Evolutionary conservation across 1,140 invertebrate genomes (phyloP).

Genomic region (Acromyrmex echinatior): DNA sequence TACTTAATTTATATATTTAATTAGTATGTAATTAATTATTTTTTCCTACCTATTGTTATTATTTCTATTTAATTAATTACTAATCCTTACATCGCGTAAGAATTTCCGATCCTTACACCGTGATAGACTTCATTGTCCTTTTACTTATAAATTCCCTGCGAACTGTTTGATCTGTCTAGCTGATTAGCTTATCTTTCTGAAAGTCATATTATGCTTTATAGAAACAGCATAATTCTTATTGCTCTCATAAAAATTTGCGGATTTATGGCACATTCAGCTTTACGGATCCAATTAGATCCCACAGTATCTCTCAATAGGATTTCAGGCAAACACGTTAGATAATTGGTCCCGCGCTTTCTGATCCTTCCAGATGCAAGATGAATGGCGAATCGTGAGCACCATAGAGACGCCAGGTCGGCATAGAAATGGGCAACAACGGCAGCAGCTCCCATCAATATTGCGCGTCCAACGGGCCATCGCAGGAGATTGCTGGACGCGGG

Average conservation of each 20-base stretch:
- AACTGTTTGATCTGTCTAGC: neutral
- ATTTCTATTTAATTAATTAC: conserved; percentile 13
- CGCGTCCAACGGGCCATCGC: conserved; percentile 60
- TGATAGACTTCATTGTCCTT: neutral
- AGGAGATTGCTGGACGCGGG: conserved; percentile 76
- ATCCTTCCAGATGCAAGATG: conserved; percentile 71
- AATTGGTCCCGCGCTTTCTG: conserved; percentile 45
- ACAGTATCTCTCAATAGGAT: conserved; percentile 31
- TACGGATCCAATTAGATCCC: conserved; percentile 43
- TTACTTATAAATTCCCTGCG: conserved; percentile 2
- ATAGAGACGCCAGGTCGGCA: conserved; percentile 61
- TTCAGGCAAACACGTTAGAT: conserved; percentile 37
- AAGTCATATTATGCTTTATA: neutral
- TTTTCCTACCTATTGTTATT: neutral
- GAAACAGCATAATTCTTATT: conserved; percentile 2
- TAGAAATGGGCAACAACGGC: conserved; percentile 80
- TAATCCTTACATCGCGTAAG: neutral
- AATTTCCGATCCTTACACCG: neutral
- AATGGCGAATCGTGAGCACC: conserved; percentile 56
- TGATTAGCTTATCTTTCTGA: conserved; percentile 19
- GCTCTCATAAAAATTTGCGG: conserved; percentile 9
- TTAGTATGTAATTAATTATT: neutral
- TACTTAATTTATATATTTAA: neutral
- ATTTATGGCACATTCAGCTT: conserved; percentile 21
- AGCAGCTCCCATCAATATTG: conserved; percentile 76